Percentiles rank a stretch among this genome's conserved stretches.
phyloP scores from a whole-genome alignment of 2,797 vertebrate species.

The Geotria australis region DNA sequence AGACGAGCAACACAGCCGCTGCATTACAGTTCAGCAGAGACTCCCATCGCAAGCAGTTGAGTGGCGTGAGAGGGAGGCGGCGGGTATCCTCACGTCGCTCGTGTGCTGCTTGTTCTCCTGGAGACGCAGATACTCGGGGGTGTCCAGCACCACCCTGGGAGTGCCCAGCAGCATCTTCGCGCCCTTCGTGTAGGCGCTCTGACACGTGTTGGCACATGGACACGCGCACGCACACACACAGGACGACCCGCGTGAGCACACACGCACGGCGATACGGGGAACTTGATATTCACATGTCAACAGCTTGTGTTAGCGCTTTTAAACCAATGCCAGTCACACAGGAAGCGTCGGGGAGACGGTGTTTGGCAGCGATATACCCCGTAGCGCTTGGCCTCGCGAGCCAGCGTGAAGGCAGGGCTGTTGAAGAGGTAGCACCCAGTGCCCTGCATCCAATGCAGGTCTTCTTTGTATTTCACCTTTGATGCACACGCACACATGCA shows the following conservation, averaged over 20 bases:
- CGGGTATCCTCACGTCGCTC: slow-evolving; percentile 30
- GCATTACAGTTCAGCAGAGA: too few relatives aligned
- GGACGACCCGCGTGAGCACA: too few relatives aligned
- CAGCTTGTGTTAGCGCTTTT: too few relatives aligned
- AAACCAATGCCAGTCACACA: too few relatives aligned
- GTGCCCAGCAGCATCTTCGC: slow-evolving; percentile 63
- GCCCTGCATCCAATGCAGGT: slow-evolving; percentile 54
- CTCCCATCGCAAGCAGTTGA: too few relatives aligned
- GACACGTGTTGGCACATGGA: slow-evolving; percentile 1
- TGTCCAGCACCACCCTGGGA: slow-evolving; percentile 48
- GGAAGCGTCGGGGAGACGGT: too few relatives aligned
- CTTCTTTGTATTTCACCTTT: slow-evolving; percentile 83
- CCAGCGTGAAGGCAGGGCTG: slow-evolving; percentile 61
- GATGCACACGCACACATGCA: background rate
- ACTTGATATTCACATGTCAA: too few relatives aligned
- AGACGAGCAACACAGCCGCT: too few relatives aligned
- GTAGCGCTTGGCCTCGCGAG: too few relatives aligned
- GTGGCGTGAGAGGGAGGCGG: too few relatives aligned
- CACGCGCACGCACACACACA: background rate
- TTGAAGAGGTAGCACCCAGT: slow-evolving; percentile 68
- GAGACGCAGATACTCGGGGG: slow-evolving; percentile 57
- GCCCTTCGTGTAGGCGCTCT: slow-evolving; percentile 36
- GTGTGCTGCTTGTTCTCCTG: slow-evolving; percentile 73
- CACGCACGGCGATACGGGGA: too few relatives aligned
- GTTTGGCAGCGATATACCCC: too few relatives aligned